Evolutionary conservation across 2,113 vertebrate species (phyloP), one percentile per base, ranked within the genome.

Genomic region (Dicentrarchus labrax): DNA sequence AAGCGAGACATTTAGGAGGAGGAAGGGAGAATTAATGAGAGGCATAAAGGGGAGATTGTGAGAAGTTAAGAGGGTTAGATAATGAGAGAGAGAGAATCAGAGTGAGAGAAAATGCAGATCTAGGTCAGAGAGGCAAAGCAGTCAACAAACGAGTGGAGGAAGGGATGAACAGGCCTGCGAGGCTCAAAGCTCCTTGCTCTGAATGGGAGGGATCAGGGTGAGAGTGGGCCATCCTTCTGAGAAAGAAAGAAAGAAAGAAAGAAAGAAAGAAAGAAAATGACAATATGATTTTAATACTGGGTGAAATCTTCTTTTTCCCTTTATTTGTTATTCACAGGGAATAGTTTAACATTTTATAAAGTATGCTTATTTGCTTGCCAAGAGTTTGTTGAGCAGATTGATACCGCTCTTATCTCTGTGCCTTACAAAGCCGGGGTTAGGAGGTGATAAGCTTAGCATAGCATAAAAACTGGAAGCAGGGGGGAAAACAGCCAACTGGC

Each of bases 101-200:
- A 57, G 83, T 83, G 83, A 86, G 73, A 57, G 66, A 77, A 72
- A 82, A 59, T 60, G 69, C 66, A 82, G 91, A 94, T 94, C 87
- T 94, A 89, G 93, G 93, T 94, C 93, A 93, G 82, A 89, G 89
- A 90, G 76, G 86, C 77, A 87, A 59, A 72, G 70, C 86, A 84
- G 87, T 70, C 83, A 82, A 85, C 80, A 88, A 88, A 88, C 54
- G 66, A 89, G 87, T 73, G 90, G 86, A 89, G 84, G 81, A 81
- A 84, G 83, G 87, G 87, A 87, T 88, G 90, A 88, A 72, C 72
- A 45, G 76, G 75, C 80, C 76, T 80, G 76, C 47, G 62, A 77
- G 69, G 83, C 72, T 90, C 56, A 80, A 72, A 36, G 71, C 79
- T 62, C 9, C 74, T 90, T 36, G 19, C 61, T 79, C 41, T 88